A percentile compares a stretch with the other conserved stretches of the same genome.
phyloP scores from a whole-genome alignment of 2,888 invertebrate genomes.

The Acronicta alni region DNA sequence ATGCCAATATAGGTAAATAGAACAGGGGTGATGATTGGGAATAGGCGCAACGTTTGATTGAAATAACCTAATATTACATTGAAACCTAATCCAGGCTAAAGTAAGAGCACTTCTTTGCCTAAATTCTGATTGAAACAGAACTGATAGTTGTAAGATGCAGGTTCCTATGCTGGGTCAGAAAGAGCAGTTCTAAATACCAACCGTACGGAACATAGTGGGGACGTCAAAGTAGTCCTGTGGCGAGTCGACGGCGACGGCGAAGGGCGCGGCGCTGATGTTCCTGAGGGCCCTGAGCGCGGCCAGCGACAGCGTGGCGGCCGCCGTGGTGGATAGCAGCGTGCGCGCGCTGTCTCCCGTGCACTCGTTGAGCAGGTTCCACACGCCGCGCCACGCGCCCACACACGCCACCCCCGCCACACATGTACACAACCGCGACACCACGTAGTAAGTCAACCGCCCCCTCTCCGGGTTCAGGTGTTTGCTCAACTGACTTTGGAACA shows the following conservation, averaged over 20 bases:
- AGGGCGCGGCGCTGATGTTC: slow-evolving; percentile 95
- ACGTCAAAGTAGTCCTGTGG: slow-evolving; percentile 95
- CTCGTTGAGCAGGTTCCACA: slow-evolving; percentile 93
- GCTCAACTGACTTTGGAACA: slow-evolving; percentile 91
- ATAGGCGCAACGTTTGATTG: slow-evolving; percentile 22
- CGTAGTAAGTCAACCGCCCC: slow-evolving; percentile 91
- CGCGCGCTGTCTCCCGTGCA: slow-evolving; percentile 90
- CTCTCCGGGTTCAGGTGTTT: slow-evolving; percentile 90
- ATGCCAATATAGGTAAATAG: slow-evolving; percentile 44
- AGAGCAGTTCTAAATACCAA: slow-evolving; percentile 84
- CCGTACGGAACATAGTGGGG: slow-evolving; percentile 95
- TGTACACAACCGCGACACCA: slow-evolving; percentile 93
- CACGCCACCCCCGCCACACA: slow-evolving; percentile 93
- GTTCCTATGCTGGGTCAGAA: neutral
- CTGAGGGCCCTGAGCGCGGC: slow-evolving; percentile 92
- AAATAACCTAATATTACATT: slow-evolving; percentile 12
- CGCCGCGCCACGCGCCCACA: slow-evolving; percentile 96
- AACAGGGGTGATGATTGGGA: slow-evolving; percentile 36
- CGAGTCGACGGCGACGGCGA: slow-evolving; percentile 93
- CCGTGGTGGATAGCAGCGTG: slow-evolving; percentile 90
- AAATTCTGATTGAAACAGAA: neutral
- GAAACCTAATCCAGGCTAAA: neutral
- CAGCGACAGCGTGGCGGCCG: slow-evolving; percentile 91
- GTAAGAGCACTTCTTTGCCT: neutral
- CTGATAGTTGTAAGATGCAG: neutral